Base-by-base conservation (phyloP, 2,113 vertebrate species). In the Abramis brama region DNA sequence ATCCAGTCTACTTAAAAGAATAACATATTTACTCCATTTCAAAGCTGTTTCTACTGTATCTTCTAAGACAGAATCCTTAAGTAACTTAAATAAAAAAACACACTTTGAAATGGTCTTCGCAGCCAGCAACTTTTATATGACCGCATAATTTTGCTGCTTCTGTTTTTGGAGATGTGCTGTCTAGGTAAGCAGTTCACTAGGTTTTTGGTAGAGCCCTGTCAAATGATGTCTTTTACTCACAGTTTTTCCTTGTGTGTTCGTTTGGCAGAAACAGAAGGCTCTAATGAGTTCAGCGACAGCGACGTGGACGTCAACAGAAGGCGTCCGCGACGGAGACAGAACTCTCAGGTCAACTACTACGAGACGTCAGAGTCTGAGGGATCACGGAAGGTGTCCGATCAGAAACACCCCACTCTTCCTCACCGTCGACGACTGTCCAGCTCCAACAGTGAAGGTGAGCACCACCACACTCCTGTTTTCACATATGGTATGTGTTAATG, bases 301-400 rank as follows among this genome's bases (percentile, higher is more conserved):
- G 96, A 96, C 62, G 89, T 95, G 86, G 97, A 99, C 89, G 95
- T 95, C 5, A 95, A 96, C 64, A 94, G 97, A 92, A 95, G 97
- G 71, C 94, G 97, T 30, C 96, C 97, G 64, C 95, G 97, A 87
- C 94, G 98, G 81, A 97, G 98, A 89, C 97, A 96, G 91, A 96
- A 95, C 75, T 95, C 96, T 90, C 96, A 97, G 92, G 97, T 99
- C 76, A 99, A 99, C 93, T 99, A 99, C 82, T 95, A 96, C 3
- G 98, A 99, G 92, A 98, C 97, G n/a, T 97, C 98, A 0, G 97
- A 98, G 77, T 98, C 97, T 0, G 97, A 98, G 10, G 95, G 95
- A 85, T 99, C 97, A 15, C 95, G 93, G 83, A 94, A 96, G 10
- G 93, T 94, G 10, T 88, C 94, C 0, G 91, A 93, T n/a, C 88